Evolutionary conservation across 2,888 invertebrate species (phyloP), one percentile per base, ranked within the genome.

Genomic region (Tribolium freemani): DNA sequence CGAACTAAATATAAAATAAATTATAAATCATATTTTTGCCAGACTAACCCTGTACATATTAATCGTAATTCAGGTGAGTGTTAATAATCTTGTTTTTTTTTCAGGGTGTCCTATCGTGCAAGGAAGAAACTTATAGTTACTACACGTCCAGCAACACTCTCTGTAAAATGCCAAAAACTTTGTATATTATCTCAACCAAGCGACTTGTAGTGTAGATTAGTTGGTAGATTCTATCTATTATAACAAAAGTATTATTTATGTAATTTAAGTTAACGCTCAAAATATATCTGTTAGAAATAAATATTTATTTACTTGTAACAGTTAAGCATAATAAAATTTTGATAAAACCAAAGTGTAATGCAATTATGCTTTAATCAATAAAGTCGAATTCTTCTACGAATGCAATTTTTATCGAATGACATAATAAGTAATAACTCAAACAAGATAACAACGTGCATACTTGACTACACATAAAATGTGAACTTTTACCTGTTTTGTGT

Each of bases 141-240:
- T 69, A 73, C 9, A 31, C 30, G 44, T 68, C 20, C 48, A 54
- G 20, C 30, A 58, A 38, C 26, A 38, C 8, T 38, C 38, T 8
- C 38, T 83, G 79, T 81, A 81, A 78, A 82, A 84, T 83, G 82
- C 83, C 83, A 84, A 84, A 84, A 80, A 83, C 80, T 81, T 76
- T 81, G 83, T 83, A 83, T 82, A 82, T 82, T 83, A 78, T 81
- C 56, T 8, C 53, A 60, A 44, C 45, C 51, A 53, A 38, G 51
- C 56, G 57, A 58, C 58, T 69, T 46, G 31, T 69, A 51, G 44
- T 38, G 21, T 64, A 66, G 54, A 48, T 26, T 64, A 44, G 13
- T n/a, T 38, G 11, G 20, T 63, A 56, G 67, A 46, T 20, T 20
- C 5, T 66, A 54, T 6, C 6, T 21, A 11, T 50, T 11, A 11